Evolutionary conservation across 2,797 vertebrate species (phyloP).

Genomic region (Hydrolagus colliei): DNA sequence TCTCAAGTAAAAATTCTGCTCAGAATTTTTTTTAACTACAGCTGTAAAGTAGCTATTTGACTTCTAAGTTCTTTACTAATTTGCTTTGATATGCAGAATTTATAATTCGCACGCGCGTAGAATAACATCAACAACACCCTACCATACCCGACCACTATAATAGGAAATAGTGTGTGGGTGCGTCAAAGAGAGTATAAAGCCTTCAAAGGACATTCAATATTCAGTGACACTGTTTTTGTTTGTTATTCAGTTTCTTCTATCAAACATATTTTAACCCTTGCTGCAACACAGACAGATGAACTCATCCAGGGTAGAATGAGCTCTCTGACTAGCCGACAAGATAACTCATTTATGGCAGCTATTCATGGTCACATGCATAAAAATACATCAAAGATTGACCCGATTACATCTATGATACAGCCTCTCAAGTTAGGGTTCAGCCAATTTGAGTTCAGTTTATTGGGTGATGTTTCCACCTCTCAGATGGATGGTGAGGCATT

Average conservation of each 20-base stretch:
- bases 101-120: constrained; percentile 51
- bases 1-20: not conserved
- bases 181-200: not conserved
- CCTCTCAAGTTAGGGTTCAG: not conserved
- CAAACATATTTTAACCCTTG: not conserved
- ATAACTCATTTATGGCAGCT: not conserved
- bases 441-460: not conserved
- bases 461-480: not conserved
- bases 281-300: not conserved
- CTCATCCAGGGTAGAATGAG: not conserved
- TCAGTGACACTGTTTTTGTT: not conserved
- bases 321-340: not conserved
- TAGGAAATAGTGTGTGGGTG: not conserved
- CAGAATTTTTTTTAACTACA: not conserved
- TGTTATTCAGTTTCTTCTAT: not conserved
- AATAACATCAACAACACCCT: not conserved
- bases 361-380: not conserved
- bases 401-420: not conserved
- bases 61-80: not conserved
- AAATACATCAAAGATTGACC: not conserved
- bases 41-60: not conserved
- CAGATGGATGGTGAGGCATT: not conserved
- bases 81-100: constrained; percentile 43
- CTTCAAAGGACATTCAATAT: not conserved
- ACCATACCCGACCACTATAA: not conserved